These are phyloP conservation scores for Kryptopterus vitreolus DNA, from an alignment of 2,797 vertebrate genomes.

Conservation along the genomic window DNA sequence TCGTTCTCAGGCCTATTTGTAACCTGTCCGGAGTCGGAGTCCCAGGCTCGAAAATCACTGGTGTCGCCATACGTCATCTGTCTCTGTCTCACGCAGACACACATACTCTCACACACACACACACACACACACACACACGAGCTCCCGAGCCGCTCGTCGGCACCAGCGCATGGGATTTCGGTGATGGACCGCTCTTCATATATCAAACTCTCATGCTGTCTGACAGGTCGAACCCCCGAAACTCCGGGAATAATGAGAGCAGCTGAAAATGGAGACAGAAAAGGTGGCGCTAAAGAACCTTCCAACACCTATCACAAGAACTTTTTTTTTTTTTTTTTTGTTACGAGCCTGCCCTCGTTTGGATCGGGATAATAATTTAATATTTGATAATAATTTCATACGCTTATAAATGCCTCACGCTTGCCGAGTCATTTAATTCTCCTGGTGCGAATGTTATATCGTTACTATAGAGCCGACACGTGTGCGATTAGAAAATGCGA, in stretches of 20 bases:
- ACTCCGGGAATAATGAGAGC: conserved; percentile 76
- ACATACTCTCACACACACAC: conserved; percentile 50
- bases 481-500: not conserved
- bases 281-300: conserved; percentile 51
- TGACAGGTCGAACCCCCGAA: conserved; percentile 73
- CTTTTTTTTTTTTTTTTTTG: too few species aligned
- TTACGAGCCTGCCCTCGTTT: conserved; percentile 16
- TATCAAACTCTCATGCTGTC: conserved; percentile 73
- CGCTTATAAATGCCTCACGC: too few species aligned
- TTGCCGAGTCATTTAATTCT: not conserved
- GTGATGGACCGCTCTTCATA: conserved; percentile 77
- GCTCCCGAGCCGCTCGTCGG: conserved; percentile 59
- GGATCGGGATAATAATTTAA: not conserved
- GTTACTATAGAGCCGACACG: not conserved
- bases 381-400: too few species aligned
- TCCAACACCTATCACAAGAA: conserved; percentile 45
- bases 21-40: conserved; percentile 76
- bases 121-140: conserved; percentile 48
- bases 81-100: conserved; percentile 69
- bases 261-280: conserved; percentile 72
- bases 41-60: conserved; percentile 70
- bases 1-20: conserved; percentile 77
- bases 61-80: conserved; percentile 70
- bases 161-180: conserved; percentile 73
- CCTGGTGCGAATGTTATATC: not conserved